A percentile compares a stretch with the other conserved stretches of the same genome.
Evolutionary conservation across 2,888 invertebrate species (phyloP).

Genomic region (Agrotis segetum): DNA sequence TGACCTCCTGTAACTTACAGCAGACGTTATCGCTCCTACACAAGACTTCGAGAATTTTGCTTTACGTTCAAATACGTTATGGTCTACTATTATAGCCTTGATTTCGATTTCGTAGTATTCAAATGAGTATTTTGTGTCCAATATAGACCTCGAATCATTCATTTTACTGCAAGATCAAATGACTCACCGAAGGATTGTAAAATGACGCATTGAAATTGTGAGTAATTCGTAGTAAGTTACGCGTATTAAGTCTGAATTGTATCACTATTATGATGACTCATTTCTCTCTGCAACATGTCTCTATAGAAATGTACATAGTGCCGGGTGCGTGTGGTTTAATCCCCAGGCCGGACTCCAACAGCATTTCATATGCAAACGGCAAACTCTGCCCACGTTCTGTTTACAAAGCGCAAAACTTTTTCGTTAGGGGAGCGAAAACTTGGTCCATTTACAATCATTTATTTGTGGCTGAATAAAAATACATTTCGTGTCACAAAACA

Average conservation of each 20-base stretch:
- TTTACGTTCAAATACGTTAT: conserved; percentile 23
- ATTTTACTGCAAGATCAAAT: conserved; percentile 70
- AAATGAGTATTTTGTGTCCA: conserved; percentile 37
- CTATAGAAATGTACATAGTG: conserved; percentile 36
- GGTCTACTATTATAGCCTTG: conserved; percentile 16
- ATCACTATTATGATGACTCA: conserved; percentile 76
- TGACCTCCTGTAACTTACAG: conserved; percentile 81
- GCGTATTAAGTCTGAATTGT: conserved; percentile 66
- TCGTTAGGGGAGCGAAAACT: conserved; percentile 71
- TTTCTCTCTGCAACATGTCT: conserved; percentile 63
- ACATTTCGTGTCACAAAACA: conserved; percentile 44
- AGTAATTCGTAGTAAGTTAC: conserved; percentile 71
- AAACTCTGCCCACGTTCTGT: conserved; percentile 73
- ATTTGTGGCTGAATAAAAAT: conserved; percentile 70
- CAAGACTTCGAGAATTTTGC: conserved; percentile 13
- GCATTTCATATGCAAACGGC: conserved; percentile 81
- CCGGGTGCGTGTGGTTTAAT: conserved; percentile 68
- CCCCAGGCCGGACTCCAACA: conserved; percentile 74
- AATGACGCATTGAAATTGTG: conserved; percentile 79
- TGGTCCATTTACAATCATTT: conserved; percentile 71
- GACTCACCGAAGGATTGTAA: conserved; percentile 76
- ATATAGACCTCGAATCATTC: conserved; percentile 72
- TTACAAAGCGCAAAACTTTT: conserved; percentile 78
- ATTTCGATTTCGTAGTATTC: conserved; percentile 40
- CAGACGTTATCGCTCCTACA: conserved; percentile 73